Percentiles rank a stretch among this genome's conserved stretches.
Conservation (phyloP, 2,888 invertebrate species). For the Cantharis rustica region DNA sequence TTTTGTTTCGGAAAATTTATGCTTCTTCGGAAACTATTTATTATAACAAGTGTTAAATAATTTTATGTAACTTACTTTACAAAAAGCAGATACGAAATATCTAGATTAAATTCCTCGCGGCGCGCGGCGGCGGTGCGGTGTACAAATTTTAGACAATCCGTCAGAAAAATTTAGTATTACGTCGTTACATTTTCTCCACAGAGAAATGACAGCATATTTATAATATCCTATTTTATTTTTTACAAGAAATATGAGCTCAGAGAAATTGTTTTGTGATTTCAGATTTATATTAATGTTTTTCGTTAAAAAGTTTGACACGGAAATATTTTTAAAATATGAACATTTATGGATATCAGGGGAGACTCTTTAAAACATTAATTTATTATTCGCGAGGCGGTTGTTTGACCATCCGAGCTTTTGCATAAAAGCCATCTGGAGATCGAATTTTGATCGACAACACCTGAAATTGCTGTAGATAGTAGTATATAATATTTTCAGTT, state of each 20-base stretch:
- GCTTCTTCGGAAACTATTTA: background rate
- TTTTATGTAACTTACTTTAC: conserved; percentile 6
- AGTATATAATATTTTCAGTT: background rate
- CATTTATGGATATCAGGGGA: conserved; percentile 4
- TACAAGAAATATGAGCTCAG: conserved; percentile 33
- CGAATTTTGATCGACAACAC: background rate
- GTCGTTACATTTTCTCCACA: conserved; percentile 39
- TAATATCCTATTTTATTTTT: conserved; percentile 36
- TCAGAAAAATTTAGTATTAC: conserved; percentile 40
- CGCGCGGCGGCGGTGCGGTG: conserved; percentile 27
- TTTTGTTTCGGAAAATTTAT: background rate
- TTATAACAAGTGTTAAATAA: conserved; percentile 4
- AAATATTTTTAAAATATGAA: conserved; percentile 19
- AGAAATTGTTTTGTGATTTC: conserved; percentile 33
- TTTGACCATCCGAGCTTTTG: background rate
- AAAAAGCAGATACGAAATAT: conserved; percentile 16
- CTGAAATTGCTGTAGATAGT: background rate
- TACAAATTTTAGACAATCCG: conserved; percentile 37
- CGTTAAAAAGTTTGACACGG: conserved; percentile 27
- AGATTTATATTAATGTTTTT: conserved; percentile 30
- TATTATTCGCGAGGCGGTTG: background rate
- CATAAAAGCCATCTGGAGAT: background rate
- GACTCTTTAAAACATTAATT: background rate
- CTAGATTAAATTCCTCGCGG: conserved; percentile 19
- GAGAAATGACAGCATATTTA: conserved; percentile 40